These are phyloP conservation scores for Bothrops jararaca DNA, from an alignment of 2,113 vertebrate genomes.

Conservation along the genomic window DNA sequence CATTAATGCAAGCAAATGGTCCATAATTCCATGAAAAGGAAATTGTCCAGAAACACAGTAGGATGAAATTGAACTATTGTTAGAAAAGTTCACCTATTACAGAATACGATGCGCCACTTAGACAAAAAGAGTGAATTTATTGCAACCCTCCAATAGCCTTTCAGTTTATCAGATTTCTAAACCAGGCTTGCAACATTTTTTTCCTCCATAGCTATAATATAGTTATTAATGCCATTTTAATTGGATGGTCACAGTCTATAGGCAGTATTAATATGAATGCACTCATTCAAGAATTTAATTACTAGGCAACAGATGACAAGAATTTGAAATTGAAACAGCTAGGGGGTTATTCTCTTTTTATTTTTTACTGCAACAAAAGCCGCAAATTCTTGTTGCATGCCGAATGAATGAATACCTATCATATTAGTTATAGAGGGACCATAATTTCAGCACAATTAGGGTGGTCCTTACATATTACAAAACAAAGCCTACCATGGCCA, in stretches of 20 bases:
- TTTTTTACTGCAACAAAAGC: not conserved
- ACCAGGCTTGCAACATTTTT: not conserved
- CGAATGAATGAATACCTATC: not conserved
- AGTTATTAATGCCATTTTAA: not conserved
- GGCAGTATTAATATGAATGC: not conserved
- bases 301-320: not conserved
- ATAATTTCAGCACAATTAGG: not conserved
- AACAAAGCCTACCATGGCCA: not conserved
- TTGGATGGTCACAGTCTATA: not conserved
- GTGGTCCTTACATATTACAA: not conserved
- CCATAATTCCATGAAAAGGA: constrained; percentile 69
- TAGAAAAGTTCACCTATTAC: not conserved
- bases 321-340: not conserved
- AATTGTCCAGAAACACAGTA: constrained; percentile 64
- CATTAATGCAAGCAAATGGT: constrained; percentile 66
- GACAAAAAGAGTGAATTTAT: not conserved
- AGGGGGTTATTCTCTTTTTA: not conserved
- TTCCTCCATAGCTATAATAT: not conserved
- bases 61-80: not conserved
- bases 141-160: not conserved
- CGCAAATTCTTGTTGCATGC: not conserved
- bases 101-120: not conserved
- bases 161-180: not conserved
- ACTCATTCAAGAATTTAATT: not conserved
- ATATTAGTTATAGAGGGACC: not conserved